Base-by-base conservation (phyloP, 2,113 vertebrate species). In the Rhinolophus sinicus region DNA sequence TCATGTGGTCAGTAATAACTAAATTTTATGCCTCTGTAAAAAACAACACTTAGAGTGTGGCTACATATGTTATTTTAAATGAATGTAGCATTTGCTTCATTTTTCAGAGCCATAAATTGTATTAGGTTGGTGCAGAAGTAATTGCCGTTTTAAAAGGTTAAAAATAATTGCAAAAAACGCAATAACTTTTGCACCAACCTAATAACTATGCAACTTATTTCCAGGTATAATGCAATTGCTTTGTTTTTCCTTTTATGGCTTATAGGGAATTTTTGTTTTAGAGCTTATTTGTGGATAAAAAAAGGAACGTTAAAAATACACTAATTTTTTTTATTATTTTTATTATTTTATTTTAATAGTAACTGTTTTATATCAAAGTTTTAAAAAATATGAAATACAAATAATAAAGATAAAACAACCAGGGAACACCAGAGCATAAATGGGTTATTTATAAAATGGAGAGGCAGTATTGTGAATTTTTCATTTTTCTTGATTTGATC, bases 11-110 rank as follows among this genome's bases (percentile, higher is more conserved):
- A 81, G 78, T 85, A 95, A 88, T 93, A 95, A 90, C 64, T 58
- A 90, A 88, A 89, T 78, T 97, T 69, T 93, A 90, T 96, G 14
- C 24, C 0, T 0, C 33, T 93, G 19, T 96, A 60, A 93, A 50
- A 90, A 90, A 81, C 30, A 9, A 69, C 60, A 82, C 56, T 70
- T 60, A 33, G 16, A 88, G 72, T 80, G 60, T n/a, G n/a, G 38
- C 24, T 84, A 35, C 80, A 84, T 90, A 47, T 75, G 69, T 80
- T 96, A 88, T 65, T 97, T 90, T 81, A 95, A 97, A 80, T 81
- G n/a, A 94, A 90, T 65, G 77, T 70, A 90, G 18, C 24, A 90
- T 93, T 89, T 88, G 11, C 30, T 94, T 92, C 75, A 87, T 50
- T 96, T 97, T 76, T 90, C 47, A 90, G 7, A 81, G 65, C 50